Conservation (phyloP, 2,888 invertebrate species). For the Drosophila quinaria region DNA sequence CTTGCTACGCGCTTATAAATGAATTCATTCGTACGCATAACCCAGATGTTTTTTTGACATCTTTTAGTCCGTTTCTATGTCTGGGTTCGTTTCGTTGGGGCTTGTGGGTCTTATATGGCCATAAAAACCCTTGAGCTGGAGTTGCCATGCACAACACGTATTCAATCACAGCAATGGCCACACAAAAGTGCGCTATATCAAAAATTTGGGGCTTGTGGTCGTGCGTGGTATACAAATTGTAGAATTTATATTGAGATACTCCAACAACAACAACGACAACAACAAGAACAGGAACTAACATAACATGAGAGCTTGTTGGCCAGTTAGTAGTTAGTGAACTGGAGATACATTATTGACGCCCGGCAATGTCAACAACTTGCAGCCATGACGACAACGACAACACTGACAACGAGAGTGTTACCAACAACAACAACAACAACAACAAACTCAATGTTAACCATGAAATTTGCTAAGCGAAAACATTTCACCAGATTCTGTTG, state of each 20-base stretch:
- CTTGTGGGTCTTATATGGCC: conserved; percentile 32
- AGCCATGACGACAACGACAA: conserved; percentile 71
- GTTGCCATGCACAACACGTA: conserved; percentile 68
- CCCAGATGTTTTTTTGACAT: conserved; percentile 16
- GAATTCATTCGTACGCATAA: conserved; percentile 51
- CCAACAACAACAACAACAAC: conserved; percentile 39
- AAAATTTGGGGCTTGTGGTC: conserved; percentile 64
- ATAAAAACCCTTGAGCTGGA: conserved; percentile 73
- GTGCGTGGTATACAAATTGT: conserved; percentile 76
- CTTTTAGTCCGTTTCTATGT: not conserved
- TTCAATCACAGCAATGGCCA: conserved; percentile 82
- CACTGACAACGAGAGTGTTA: conserved; percentile 33
- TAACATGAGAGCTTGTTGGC: conserved; percentile 31
- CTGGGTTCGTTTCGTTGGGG: conserved; percentile 6
- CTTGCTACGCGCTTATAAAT: conserved; percentile 56
- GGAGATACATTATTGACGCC: conserved; percentile 75
- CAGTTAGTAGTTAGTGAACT: conserved; percentile 67
- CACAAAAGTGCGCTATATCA: conserved; percentile 81
- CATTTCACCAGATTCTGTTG: conserved; percentile 67
- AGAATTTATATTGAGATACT: conserved; percentile 44
- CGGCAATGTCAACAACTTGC: conserved; percentile 81
- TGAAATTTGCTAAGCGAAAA: conserved; percentile 77
- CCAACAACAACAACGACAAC: conserved; percentile 16
- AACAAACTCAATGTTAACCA: conserved; percentile 59
- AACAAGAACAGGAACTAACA: conserved; percentile 2